Conservation (phyloP, 2,113 vertebrate genomes). For the Gymnorhina tibicen region DNA sequence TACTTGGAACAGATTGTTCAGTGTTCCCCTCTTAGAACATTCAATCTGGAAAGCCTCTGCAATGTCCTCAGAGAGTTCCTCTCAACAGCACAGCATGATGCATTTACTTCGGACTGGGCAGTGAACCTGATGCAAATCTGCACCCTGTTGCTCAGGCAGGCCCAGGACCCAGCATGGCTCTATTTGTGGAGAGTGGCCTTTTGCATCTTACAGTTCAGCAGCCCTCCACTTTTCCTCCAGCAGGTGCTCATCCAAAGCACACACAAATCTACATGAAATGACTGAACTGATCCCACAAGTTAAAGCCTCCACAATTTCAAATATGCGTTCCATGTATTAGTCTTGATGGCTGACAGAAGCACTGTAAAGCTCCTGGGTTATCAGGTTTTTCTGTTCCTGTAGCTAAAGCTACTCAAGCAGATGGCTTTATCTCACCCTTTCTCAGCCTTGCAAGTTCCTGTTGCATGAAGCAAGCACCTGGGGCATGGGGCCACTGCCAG, state of each 20-base stretch:
- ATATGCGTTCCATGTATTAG: neutral
- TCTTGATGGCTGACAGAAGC: neutral
- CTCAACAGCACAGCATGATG: neutral
- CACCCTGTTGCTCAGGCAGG: neutral
- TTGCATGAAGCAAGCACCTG: neutral
- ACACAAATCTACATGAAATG: neutral
- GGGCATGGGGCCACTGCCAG: neutral
- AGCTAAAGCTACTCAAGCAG: neutral
- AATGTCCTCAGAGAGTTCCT: neutral
- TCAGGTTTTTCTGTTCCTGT: neutral
- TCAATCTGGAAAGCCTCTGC: neutral
- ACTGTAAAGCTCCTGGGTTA: neutral
- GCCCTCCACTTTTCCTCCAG: neutral
- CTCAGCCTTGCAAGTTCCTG: neutral
- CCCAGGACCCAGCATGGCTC: neutral
- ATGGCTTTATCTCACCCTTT: neutral
- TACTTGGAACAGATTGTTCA: neutral
- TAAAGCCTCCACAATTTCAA: neutral
- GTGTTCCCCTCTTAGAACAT: neutral
- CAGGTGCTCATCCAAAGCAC: neutral
- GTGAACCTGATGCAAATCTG: neutral
- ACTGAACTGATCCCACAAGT: neutral
- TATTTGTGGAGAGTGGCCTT: neutral
- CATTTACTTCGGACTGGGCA: neutral
- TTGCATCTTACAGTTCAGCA: neutral